phyloP scores from a whole-genome alignment of 2,888 invertebrate genomes.

The Epirrhoe tristata region DNA sequence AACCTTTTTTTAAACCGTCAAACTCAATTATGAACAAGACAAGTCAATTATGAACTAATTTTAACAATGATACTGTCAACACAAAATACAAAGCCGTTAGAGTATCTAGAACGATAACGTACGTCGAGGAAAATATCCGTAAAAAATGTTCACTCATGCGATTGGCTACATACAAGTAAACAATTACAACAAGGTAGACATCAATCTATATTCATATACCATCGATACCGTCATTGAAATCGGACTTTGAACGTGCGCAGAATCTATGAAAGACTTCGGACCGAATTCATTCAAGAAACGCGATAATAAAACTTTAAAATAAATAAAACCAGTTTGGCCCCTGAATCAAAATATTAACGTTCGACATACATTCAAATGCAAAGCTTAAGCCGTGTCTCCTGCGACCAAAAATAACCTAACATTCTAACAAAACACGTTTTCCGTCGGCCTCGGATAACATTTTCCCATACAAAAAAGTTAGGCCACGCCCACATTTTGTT shows the following conservation, averaged over 20 bases:
- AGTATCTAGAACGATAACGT: constrained; percentile 26
- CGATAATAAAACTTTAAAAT: background rate
- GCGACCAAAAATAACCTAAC: too few species aligned
- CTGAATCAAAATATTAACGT: background rate
- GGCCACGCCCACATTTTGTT: too few species aligned
- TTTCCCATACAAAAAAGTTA: too few species aligned
- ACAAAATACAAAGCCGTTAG: constrained; percentile 4
- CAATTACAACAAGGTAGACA: constrained; percentile 9
- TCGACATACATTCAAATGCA: constrained; percentile 3
- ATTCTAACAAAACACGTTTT: too few species aligned
- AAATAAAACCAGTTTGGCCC: constrained; percentile 5
- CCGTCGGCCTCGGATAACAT: too few species aligned
- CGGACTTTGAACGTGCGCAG: constrained; percentile 37
- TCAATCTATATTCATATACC: too few species aligned
- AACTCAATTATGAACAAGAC: too few species aligned
- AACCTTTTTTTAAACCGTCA: too few species aligned
- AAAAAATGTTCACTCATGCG: constrained; percentile 19
- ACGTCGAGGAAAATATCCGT: constrained; percentile 29
- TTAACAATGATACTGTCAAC: background rate
- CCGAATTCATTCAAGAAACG: constrained; percentile 1
- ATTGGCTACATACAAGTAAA: constrained; percentile 26
- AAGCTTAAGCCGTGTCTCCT: too few species aligned
- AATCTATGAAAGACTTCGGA: constrained; percentile 16
- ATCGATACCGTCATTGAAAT: constrained; percentile 34
- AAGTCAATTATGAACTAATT: too few species aligned